Conservation (phyloP, 2,113 vertebrate species). For the Ammodytes marinus region DNA sequence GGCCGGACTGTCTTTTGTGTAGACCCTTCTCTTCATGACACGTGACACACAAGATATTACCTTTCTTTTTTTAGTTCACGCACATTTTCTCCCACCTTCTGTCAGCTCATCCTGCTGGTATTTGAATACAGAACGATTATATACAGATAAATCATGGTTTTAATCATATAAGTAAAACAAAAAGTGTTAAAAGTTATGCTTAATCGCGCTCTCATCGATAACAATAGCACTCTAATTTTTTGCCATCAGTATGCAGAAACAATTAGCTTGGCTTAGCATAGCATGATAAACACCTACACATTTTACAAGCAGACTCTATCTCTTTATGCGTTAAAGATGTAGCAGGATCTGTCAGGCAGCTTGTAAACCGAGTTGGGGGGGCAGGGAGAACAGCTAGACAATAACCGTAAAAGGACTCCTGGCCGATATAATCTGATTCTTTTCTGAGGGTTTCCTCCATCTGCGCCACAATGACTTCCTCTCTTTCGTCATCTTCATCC, state of each 20-base stretch:
- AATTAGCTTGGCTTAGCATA: too few relatives aligned
- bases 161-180: not conserved
- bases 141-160: not conserved
- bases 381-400: conserved; percentile 16
- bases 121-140: too few relatives aligned
- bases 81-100: too few relatives aligned
- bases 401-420: conserved; percentile 64
- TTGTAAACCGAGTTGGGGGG: conserved; percentile 27
- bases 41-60: not conserved
- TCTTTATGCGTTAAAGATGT: not conserved
- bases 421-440: conserved; percentile 66
- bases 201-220: too few relatives aligned
- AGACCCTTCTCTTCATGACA: not conserved
- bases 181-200: too few relatives aligned
- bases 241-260: too few relatives aligned
- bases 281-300: not conserved
- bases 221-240: too few relatives aligned
- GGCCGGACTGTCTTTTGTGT: not conserved
- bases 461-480: conserved; percentile 20
- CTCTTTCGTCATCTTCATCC: conserved; percentile 44
- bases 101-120: too few relatives aligned
- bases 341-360: not conserved
- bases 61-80: not conserved
- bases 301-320: not conserved
- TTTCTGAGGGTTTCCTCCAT: conserved; percentile 50